These are phyloP conservation scores for Aythya baeri DNA, from an alignment of 2,113 vertebrate genomes.

Conservation along the genomic window DNA sequence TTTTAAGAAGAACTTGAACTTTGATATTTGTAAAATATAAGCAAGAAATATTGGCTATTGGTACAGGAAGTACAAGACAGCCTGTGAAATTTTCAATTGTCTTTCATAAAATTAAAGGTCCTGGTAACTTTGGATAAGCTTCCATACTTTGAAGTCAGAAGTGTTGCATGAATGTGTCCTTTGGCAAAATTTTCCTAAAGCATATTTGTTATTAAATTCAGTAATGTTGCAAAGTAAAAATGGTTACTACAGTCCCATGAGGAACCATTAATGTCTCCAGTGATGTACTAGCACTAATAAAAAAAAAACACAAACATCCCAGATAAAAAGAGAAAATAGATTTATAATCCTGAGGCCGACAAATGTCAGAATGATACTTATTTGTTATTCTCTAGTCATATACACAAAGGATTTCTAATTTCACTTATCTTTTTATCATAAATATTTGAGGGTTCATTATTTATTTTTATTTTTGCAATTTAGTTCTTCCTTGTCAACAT, in stretches of 20 bases:
- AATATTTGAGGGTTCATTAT: not conserved
- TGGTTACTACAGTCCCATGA: not conserved
- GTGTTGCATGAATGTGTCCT: not conserved
- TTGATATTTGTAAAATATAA: not conserved
- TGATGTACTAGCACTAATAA: not conserved
- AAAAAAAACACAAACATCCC: not conserved
- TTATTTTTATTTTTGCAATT: not conserved
- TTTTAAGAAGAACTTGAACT: not conserved
- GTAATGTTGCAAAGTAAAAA: not conserved
- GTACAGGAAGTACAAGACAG: not conserved
- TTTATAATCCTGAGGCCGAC: not conserved
- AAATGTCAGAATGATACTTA: not conserved
- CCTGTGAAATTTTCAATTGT: not conserved
- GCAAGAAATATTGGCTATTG: not conserved
- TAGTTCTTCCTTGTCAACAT: not conserved
- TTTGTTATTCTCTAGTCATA: not conserved
- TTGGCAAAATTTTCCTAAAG: not conserved
- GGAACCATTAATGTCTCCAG: not conserved
- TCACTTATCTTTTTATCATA: not conserved
- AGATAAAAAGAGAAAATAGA: not conserved
- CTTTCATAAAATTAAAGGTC: not conserved
- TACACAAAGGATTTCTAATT: not conserved
- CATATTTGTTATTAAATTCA: not conserved
- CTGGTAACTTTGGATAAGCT: not conserved
- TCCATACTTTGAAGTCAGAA: not conserved